Evolutionary conservation across 1,140 invertebrate genomes (phyloP).

Genomic region (Drosophila tropicalis): DNA sequence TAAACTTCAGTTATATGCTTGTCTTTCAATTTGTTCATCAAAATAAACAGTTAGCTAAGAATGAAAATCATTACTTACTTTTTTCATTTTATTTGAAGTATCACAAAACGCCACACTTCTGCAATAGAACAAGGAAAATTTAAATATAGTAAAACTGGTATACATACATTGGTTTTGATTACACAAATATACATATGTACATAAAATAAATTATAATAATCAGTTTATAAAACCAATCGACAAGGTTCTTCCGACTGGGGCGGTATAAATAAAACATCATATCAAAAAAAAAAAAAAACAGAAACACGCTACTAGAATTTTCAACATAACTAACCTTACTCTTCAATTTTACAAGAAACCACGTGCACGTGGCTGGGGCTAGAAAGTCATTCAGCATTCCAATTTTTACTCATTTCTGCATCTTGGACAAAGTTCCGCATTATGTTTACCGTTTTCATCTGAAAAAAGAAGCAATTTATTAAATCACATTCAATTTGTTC

Average conservation of each 20-base stretch:
- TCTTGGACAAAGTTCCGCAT: background rate
- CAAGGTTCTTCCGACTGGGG: conserved; percentile 60
- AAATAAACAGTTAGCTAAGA: background rate
- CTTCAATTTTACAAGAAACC: conserved; percentile 3
- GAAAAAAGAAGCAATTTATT: conserved; percentile 3
- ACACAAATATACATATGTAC: too few relatives aligned
- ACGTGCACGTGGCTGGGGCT: background rate
- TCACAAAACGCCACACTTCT: background rate
- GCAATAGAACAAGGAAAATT: background rate
- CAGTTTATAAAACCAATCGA: conserved; percentile 55
- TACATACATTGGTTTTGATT: background rate
- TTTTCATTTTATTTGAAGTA: background rate
- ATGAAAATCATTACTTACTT: background rate
- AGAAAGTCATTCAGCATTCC: background rate
- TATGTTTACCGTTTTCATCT: conserved; percentile 4
- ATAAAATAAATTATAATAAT: conserved; percentile 16
- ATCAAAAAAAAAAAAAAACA: background rate
- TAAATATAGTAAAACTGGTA: too few relatives aligned
- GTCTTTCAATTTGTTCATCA: conserved; percentile 63
- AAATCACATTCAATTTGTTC: background rate
- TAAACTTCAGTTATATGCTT: conserved; percentile 73
- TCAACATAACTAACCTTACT: conserved; percentile 54
- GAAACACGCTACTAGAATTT: background rate
- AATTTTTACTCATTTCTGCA: background rate
- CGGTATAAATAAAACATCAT: conserved; percentile 54